phyloP scores from a whole-genome alignment of 2,797 vertebrate genomes.

The Mycteria americana region DNA sequence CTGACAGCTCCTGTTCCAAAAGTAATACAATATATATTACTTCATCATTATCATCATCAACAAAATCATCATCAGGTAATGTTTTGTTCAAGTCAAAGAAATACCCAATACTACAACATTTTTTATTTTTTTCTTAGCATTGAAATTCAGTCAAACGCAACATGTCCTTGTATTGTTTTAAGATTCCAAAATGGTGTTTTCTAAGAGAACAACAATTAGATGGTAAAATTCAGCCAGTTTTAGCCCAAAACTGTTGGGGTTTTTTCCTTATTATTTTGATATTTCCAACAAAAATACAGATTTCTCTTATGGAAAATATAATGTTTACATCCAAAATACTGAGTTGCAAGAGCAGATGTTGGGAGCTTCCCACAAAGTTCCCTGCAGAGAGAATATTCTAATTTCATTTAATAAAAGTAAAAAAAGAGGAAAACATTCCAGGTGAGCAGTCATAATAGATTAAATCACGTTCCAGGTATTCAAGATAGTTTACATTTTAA shows the following conservation, averaged over 20 bases:
- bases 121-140: not conserved
- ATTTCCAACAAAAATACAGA: not conserved
- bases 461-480: not conserved
- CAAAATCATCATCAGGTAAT: not conserved
- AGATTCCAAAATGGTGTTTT: not conserved
- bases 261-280: not conserved
- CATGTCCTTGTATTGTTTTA: accelerated
- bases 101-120: not conserved
- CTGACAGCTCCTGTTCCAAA: not conserved
- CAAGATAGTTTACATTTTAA: not conserved
- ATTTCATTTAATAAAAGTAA: not conserved
- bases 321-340: not conserved
- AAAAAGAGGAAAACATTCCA: not conserved
- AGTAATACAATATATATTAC: not conserved
- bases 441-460: not conserved
- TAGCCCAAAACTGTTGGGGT: accelerated
- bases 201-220: not conserved
- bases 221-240: not conserved
- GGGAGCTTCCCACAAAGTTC: not conserved
- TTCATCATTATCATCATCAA: not conserved
- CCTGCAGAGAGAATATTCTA: not conserved
- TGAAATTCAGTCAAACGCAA: not conserved
- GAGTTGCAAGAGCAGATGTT: not conserved
- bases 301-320: not conserved
- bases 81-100: not conserved